Percentiles rank a stretch among this genome's conserved stretches.
Conservation (phyloP, 1,140 invertebrate genomes). For the Megalopta genalis region DNA sequence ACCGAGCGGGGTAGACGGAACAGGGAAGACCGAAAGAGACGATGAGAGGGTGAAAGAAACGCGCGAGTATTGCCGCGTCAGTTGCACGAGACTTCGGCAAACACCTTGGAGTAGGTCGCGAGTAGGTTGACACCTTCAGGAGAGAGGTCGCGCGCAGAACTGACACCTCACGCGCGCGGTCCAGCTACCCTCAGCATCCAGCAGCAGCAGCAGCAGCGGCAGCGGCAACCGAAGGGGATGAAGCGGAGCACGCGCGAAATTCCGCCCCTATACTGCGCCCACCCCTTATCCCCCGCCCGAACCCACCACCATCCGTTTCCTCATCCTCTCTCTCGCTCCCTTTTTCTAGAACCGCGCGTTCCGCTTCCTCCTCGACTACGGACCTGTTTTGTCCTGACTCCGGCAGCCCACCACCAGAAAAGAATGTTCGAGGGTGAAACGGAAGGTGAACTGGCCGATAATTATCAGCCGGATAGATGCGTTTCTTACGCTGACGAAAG, state of each 20-base stretch:
- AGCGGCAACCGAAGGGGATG: slow-evolving; percentile 59
- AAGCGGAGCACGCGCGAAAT: slow-evolving; percentile 74
- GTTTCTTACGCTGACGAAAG: not conserved
- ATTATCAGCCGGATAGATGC: slow-evolving; percentile 41
- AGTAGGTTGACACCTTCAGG: slow-evolving; percentile 62
- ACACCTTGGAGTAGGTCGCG: slow-evolving; percentile 57
- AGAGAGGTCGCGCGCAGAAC: slow-evolving; percentile 73
- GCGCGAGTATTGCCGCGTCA: slow-evolving; percentile 30
- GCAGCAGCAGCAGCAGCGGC: slow-evolving; percentile 51
- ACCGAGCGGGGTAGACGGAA: not conserved
- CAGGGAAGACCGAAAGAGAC: not conserved
- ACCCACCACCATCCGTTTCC: slow-evolving; percentile 23
- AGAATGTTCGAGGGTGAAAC: slow-evolving; percentile 56
- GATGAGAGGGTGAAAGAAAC: slow-evolving; percentile 7
- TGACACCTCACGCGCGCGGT: slow-evolving; percentile 69
- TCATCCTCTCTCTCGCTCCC: slow-evolving; percentile 5
- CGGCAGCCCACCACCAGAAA: slow-evolving; percentile 34
- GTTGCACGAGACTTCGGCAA: slow-evolving; percentile 52
- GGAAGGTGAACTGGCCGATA: slow-evolving; percentile 43
- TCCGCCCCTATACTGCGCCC: slow-evolving; percentile 48
- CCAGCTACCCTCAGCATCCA: slow-evolving; percentile 73
- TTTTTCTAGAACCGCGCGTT: slow-evolving; percentile 13
- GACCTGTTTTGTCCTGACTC: slow-evolving; percentile 54
- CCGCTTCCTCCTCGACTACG: slow-evolving; percentile 34
- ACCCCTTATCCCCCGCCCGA: slow-evolving; percentile 7